Evolutionary conservation across 2,113 vertebrate genomes (phyloP).

Genomic region (Nyctereutes procyonoides): DNA sequence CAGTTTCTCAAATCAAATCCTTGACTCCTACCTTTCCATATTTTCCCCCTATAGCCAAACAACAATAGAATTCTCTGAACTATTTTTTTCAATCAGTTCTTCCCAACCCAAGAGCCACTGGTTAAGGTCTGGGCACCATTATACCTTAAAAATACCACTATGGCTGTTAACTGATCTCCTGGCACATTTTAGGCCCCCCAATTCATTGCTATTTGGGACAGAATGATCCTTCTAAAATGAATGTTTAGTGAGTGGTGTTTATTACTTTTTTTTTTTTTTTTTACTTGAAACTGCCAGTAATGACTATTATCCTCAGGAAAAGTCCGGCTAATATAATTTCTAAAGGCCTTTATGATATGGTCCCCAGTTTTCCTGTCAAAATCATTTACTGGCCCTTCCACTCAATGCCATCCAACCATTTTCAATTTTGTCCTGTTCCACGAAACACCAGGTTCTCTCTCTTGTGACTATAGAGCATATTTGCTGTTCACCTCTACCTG

Average conservation of each 20-base stretch:
- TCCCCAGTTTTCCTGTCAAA: neutral
- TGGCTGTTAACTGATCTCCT: neutral
- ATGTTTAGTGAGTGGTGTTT: neutral
- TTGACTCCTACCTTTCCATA: neutral
- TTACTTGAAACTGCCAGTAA: neutral
- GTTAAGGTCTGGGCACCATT: neutral
- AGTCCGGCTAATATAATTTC: neutral
- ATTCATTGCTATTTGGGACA: neutral
- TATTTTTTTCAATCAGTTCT: conserved; percentile 18
- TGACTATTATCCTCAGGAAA: neutral
- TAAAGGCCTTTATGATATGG: neutral
- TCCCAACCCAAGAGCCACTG: neutral
- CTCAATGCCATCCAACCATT: neutral
- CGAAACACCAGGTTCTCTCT: neutral
- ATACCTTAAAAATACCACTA: neutral
- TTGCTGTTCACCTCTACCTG: neutral
- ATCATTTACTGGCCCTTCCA: neutral
- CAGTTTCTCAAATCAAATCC: neutral
- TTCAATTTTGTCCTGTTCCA: neutral
- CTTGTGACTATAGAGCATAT: neutral
- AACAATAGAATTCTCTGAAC: neutral
- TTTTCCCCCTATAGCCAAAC: neutral
- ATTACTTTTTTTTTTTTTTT: too few species aligned
- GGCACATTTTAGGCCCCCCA: neutral
- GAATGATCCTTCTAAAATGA: neutral